phyloP scores from a whole-genome alignment of 1,140 invertebrate species.

The Brachystomella parvula region DNA sequence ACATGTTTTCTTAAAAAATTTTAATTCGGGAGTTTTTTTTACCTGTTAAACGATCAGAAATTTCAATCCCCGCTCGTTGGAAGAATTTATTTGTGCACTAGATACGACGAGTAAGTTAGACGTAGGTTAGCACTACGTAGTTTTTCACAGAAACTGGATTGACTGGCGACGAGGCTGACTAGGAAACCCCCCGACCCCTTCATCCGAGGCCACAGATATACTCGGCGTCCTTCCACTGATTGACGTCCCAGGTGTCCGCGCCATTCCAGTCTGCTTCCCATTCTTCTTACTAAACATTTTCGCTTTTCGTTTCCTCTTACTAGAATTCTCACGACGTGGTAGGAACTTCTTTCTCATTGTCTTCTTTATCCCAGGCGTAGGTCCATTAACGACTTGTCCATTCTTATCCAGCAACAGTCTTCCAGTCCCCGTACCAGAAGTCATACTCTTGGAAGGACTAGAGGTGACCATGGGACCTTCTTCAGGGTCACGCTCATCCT shows the following conservation, averaged over 20 bases:
- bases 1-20: too few relatives aligned
- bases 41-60: too few relatives aligned
- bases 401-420: conserved; percentile 14
- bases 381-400: conserved; percentile 21
- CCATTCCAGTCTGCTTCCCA: not conserved
- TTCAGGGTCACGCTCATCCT: conserved; percentile 6
- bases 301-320: conserved; percentile 31
- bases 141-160: conserved; percentile 15
- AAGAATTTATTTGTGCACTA: too few relatives aligned
- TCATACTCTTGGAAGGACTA: not conserved
- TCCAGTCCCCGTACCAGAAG: not conserved
- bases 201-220: conserved; percentile 20
- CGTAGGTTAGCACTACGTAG: too few relatives aligned
- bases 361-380: conserved; percentile 32
- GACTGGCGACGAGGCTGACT: conserved; percentile 12
- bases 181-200: conserved; percentile 15
- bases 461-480: not conserved
- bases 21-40: too few relatives aligned
- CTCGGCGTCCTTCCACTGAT: conserved; percentile 24
- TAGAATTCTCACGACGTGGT: conserved; percentile 27
- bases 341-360: conserved; percentile 35
- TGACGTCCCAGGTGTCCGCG: not conserved
- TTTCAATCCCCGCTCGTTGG: too few relatives aligned
- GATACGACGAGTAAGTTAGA: too few relatives aligned
- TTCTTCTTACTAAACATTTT: conserved; percentile 37